These are phyloP conservation scores for Trachelus stipa DNA, from an alignment of 2,888 invertebrate genomes.

Conservation along the genomic window DNA sequence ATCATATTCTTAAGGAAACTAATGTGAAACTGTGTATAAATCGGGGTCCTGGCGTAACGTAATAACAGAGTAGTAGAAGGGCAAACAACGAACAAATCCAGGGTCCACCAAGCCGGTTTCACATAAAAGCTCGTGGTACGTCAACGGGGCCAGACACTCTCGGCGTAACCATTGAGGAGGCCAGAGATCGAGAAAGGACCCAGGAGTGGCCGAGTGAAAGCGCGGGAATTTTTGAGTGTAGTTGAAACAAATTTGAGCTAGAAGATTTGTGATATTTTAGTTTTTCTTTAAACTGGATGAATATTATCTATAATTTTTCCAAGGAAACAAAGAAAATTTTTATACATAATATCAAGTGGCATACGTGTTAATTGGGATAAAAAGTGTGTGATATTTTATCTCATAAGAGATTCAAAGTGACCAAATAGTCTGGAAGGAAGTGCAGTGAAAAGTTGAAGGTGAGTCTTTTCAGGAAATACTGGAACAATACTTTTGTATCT, in stretches of 20 bases:
- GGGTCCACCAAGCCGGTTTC: slow-evolving; percentile 52
- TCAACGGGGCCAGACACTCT: slow-evolving; percentile 55
- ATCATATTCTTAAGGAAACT: not conserved
- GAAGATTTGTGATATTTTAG: not conserved
- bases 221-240: not conserved
- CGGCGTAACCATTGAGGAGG: slow-evolving; percentile 36
- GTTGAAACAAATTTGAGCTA: not conserved
- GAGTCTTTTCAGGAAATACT: not conserved
- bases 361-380: not conserved
- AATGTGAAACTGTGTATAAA: not conserved
- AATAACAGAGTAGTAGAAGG: slow-evolving; percentile 27
- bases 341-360: not conserved
- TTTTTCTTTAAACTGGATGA: not conserved
- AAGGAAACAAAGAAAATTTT: not conserved
- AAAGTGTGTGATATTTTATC: not conserved
- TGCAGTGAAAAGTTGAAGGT: not conserved
- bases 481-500: not conserved
- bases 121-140: slow-evolving; percentile 58
- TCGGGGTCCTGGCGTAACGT: not conserved
- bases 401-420: not conserved
- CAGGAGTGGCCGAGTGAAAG: not conserved
- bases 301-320: not conserved
- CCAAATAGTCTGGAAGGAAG: not conserved
- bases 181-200: slow-evolving; percentile 21
- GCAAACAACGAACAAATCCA: slow-evolving; percentile 50